Evolutionary conservation across 2,113 vertebrate genomes (phyloP).

Genomic region (Apodemus sylvaticus): DNA sequence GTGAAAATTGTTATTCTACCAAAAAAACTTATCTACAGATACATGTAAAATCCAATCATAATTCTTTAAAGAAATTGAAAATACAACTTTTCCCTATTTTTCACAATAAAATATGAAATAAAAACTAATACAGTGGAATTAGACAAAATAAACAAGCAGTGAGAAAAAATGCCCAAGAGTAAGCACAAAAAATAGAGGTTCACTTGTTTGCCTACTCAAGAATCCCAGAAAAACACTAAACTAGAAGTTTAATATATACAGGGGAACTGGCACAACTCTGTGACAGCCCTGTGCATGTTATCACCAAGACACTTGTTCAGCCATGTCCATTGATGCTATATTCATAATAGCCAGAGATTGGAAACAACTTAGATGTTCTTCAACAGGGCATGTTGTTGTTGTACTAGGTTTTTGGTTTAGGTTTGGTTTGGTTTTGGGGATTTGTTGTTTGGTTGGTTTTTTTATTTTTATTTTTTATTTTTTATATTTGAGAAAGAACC

Average conservation of each 20-base stretch:
- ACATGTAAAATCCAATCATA: not conserved
- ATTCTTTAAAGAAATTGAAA: not conserved
- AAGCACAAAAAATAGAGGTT: not conserved
- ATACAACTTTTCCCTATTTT: not conserved
- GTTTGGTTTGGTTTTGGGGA: not conserved
- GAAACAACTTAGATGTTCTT: not conserved
- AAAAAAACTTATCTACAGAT: not conserved
- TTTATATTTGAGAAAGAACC: not conserved
- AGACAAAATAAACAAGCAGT: not conserved
- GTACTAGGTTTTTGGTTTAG: not conserved
- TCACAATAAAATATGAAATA: not conserved
- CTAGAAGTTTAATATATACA: not conserved
- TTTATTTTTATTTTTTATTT: not conserved
- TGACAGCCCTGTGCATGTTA: too few species aligned
- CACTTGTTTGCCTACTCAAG: not conserved
- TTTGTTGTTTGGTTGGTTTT: not conserved
- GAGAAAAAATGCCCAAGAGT: not conserved
- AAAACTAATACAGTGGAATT: not conserved
- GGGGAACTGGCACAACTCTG: not conserved
- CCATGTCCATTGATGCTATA: not conserved
- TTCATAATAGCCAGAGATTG: not conserved
- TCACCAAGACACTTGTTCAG: not conserved
- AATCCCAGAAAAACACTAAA: not conserved
- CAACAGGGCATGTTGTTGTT: not conserved
- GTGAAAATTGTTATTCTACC: not conserved